phyloP scores from a whole-genome alignment of 2,797 vertebrate genomes.

The Pygocentrus nattereri region DNA sequence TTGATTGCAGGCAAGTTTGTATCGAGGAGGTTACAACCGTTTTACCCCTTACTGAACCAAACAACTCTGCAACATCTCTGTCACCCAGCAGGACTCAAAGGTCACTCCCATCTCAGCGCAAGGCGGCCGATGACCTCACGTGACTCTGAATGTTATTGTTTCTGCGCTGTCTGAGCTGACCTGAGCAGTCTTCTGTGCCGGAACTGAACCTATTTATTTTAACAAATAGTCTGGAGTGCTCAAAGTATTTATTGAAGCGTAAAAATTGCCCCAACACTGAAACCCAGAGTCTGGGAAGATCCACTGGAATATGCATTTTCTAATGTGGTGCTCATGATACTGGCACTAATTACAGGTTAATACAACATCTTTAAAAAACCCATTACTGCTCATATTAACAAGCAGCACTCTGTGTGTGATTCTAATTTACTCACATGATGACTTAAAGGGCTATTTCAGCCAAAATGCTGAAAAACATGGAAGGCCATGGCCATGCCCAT shows the following conservation, averaged over 20 bases:
- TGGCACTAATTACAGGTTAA: background rate
- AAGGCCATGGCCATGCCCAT: background rate
- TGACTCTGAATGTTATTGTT: conserved; percentile 46
- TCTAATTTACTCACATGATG: background rate
- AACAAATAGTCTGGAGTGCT: background rate
- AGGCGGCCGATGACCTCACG: conserved; percentile 62
- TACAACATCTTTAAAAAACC: background rate
- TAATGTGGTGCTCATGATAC: background rate
- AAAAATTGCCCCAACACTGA: too few relatives aligned
- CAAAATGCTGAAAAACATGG: background rate
- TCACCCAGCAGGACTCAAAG: conserved; percentile 49
- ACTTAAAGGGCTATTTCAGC: background rate
- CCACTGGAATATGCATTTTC: background rate
- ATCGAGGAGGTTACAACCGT: conserved; percentile 86
- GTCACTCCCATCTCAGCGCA: conserved; percentile 55
- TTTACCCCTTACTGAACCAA: conserved; percentile 83
- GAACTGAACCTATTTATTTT: conserved; percentile 32
- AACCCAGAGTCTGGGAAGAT: background rate
- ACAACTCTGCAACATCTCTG: conserved; percentile 21
- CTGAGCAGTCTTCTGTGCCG: conserved; percentile 51
- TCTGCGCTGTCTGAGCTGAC: conserved; percentile 44
- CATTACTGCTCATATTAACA: background rate
- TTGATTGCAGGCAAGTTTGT: conserved; percentile 81
- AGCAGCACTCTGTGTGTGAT: background rate
- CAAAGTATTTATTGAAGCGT: conserved; percentile 5